phyloP scores from a whole-genome alignment of 2,113 vertebrate genomes.

The Caloenas nicobarica region DNA sequence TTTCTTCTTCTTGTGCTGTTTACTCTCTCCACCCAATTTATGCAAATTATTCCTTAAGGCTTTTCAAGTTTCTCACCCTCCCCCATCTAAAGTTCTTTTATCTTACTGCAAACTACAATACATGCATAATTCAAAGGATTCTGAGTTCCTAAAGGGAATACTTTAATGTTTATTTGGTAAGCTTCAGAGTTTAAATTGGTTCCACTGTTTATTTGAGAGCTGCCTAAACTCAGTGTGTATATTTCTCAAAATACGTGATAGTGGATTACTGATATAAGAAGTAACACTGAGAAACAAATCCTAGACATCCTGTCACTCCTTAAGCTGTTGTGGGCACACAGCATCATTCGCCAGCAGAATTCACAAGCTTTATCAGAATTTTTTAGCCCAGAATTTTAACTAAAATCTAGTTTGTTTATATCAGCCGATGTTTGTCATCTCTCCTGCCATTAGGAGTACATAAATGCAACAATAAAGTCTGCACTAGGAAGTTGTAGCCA shows the following conservation, averaged over 20 bases:
- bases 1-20: conserved; percentile 13
- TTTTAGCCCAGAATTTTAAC: neutral
- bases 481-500: neutral
- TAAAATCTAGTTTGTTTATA: neutral
- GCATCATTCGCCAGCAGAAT: neutral
- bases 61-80: conserved; percentile 46
- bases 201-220: neutral
- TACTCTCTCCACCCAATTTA: conserved; percentile 49
- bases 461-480: neutral
- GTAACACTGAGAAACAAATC: neutral
- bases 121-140: conserved; percentile 63
- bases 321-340: neutral
- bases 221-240: neutral
- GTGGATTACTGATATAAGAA: neutral
- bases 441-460: neutral
- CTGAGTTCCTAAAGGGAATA: conserved; percentile 55
- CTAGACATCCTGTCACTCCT: neutral
- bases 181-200: conserved; percentile 42
- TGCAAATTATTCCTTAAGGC: conserved; percentile 47
- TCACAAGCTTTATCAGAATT: neutral
- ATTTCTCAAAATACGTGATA: neutral
- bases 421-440: neutral
- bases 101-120: conserved; percentile 60
- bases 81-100: conserved; percentile 55
- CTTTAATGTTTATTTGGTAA: conserved; percentile 51